Conservation (phyloP, 2,888 invertebrate species). For the Eucriotettix oculatus region DNA sequence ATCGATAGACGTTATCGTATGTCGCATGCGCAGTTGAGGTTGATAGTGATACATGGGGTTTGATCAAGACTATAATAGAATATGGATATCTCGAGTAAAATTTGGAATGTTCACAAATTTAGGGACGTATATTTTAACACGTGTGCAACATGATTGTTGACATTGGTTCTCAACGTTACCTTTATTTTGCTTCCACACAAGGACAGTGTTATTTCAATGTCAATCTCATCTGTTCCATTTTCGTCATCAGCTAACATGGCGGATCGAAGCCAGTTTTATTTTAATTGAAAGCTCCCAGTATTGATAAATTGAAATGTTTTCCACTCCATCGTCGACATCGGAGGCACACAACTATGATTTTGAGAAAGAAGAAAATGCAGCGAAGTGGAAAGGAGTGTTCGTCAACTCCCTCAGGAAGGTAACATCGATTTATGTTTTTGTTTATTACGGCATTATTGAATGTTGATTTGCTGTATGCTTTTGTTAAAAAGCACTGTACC, state of each 20-base stretch:
- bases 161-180: neutral
- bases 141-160: constrained; percentile 2
- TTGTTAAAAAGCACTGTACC: too few relatives aligned
- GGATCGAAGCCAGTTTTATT: constrained; percentile 11
- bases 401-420: constrained; percentile 77
- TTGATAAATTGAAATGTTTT: constrained; percentile 14
- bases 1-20: neutral
- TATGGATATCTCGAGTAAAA: constrained; percentile 5
- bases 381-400: constrained; percentile 86
- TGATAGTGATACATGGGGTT: constrained; percentile 1
- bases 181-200: constrained; percentile 3
- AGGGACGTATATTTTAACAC: neutral
- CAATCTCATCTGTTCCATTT: constrained; percentile 9
- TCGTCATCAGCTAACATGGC: constrained; percentile 13
- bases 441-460: neutral
- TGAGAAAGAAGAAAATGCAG: constrained; percentile 70
- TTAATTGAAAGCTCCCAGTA: constrained; percentile 6
- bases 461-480: too few relatives aligned
- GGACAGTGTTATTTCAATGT: constrained; percentile 8
- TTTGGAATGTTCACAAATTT: constrained; percentile 4
- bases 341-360: constrained; percentile 49
- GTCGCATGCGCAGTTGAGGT: constrained; percentile 8
- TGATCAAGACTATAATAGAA: constrained; percentile 1
- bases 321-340: constrained; percentile 14
- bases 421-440: neutral